Conservation (phyloP, 2,797 vertebrate genomes). For the Anableps anableps region DNA sequence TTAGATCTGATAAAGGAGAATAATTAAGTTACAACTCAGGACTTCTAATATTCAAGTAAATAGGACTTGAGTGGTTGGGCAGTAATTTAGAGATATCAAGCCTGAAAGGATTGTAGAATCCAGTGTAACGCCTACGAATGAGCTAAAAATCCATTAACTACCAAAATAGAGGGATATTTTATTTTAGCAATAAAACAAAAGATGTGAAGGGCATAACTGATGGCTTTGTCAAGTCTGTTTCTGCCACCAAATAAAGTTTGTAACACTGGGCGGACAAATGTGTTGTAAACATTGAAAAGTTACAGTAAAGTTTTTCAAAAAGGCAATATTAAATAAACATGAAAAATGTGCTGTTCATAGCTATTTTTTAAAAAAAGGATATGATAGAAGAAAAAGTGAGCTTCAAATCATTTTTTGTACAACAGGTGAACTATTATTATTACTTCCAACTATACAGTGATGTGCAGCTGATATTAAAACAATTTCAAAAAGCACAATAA, state of each 20-base stretch:
- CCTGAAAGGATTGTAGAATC: neutral
- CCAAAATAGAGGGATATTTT: slow-evolving; percentile 26
- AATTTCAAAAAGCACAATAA: slow-evolving; percentile 62
- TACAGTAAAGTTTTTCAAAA: slow-evolving; percentile 33
- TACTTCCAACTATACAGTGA: slow-evolving; percentile 54
- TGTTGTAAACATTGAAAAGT: slow-evolving; percentile 67
- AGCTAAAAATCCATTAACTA: slow-evolving; percentile 20
- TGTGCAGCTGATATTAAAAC: slow-evolving; percentile 63
- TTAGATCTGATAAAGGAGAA: slow-evolving; percentile 11
- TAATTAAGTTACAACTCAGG: slow-evolving; percentile 33
- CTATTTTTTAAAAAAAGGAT: slow-evolving; percentile 41
- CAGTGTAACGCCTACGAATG: slow-evolving; percentile 9
- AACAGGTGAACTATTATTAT: slow-evolving; percentile 53
- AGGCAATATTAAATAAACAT: slow-evolving; percentile 60
- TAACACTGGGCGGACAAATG: slow-evolving; percentile 68
- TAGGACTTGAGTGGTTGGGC: slow-evolving; percentile 58
- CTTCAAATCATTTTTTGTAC: slow-evolving; percentile 52
- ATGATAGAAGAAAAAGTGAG: slow-evolving; percentile 51
- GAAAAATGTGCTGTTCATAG: slow-evolving; percentile 40
- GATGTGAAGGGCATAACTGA: slow-evolving; percentile 35
- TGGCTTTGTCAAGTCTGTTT: slow-evolving; percentile 18
- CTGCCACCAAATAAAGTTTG: slow-evolving; percentile 49
- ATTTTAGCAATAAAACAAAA: slow-evolving; percentile 17
- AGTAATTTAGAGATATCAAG: neutral
- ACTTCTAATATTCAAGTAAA: slow-evolving; percentile 79